Percentiles rank a stretch among this genome's conserved stretches.
Evolutionary conservation across 2,888 invertebrate species (phyloP).

Genomic region (Drosophila bunnanda): DNA sequence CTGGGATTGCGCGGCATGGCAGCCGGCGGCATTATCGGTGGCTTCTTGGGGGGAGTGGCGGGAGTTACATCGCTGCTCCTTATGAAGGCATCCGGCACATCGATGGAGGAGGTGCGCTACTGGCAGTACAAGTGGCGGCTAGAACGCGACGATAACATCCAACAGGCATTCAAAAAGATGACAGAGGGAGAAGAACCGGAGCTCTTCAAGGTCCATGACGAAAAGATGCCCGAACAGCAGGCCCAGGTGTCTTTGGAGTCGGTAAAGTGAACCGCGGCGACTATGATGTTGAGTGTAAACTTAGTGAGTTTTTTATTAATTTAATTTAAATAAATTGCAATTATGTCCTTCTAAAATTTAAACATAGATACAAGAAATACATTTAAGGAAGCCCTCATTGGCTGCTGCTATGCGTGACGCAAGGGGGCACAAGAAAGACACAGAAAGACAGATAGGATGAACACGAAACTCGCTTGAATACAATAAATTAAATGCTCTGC

Average conservation of each 20-base stretch:
- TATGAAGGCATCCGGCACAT: slow-evolving; percentile 86
- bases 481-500: slow-evolving; percentile 76
- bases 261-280: slow-evolving; percentile 64
- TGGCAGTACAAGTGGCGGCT: slow-evolving; percentile 86
- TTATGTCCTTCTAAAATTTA: slow-evolving; percentile 60
- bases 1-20: slow-evolving; percentile 89
- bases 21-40: slow-evolving; percentile 89
- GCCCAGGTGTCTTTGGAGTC: slow-evolving; percentile 68
- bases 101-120: slow-evolving; percentile 88
- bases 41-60: slow-evolving; percentile 87
- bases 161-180: slow-evolving; percentile 76
- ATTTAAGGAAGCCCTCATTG: slow-evolving; percentile 70
- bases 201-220: slow-evolving; percentile 76
- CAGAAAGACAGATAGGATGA: slow-evolving; percentile 38
- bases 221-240: slow-evolving; percentile 65
- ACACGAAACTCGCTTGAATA: slow-evolving; percentile 40
- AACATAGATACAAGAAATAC: slow-evolving; percentile 60
- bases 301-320: slow-evolving; percentile 42
- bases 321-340: slow-evolving; percentile 79
- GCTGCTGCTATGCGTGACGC: slow-evolving; percentile 67
- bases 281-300: slow-evolving; percentile 20
- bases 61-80: slow-evolving; percentile 86
- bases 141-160: slow-evolving; percentile 82
- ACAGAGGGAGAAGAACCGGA: slow-evolving; percentile 59
- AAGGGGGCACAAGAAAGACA: slow-evolving; percentile 13